Evolutionary conservation across 2,113 vertebrate species (phyloP).

Genomic region (Alces alces): DNA sequence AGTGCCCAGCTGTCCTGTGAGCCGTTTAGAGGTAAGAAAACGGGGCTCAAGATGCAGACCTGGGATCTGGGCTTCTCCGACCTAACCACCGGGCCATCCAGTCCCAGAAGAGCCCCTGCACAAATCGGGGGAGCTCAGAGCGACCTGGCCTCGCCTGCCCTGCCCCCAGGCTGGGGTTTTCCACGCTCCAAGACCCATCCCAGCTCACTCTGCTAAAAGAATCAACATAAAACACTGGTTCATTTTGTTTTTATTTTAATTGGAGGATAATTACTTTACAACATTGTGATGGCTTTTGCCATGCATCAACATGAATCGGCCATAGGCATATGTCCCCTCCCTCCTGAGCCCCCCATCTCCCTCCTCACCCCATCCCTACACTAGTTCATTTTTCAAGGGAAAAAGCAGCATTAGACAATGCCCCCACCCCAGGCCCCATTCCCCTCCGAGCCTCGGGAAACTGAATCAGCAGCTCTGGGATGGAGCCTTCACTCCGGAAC

Average conservation of each 20-base stretch:
- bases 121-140: background rate
- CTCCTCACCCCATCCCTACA: background rate
- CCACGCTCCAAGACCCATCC: fast-evolving
- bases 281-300: background rate
- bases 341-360: background rate
- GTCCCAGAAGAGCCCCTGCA: background rate
- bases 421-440: fast-evolving
- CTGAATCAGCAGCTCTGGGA: background rate
- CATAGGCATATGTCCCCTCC: background rate
- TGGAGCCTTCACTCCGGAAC: background rate
- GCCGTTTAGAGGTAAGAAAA: background rate
- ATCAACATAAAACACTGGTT: background rate
- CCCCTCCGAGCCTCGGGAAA: fast-evolving
- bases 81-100: fast-evolving
- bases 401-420: background rate
- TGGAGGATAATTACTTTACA: background rate
- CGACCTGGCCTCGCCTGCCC: background rate
- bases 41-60: background rate
- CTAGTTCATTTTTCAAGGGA: background rate
- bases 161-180: background rate
- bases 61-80: fast-evolving
- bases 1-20: fast-evolving
- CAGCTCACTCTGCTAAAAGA: background rate
- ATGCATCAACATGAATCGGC: background rate
- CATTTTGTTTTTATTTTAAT: background rate